Evolutionary conservation across 2,888 invertebrate genomes (phyloP).

Genomic region (Coenonympha arcania): DNA sequence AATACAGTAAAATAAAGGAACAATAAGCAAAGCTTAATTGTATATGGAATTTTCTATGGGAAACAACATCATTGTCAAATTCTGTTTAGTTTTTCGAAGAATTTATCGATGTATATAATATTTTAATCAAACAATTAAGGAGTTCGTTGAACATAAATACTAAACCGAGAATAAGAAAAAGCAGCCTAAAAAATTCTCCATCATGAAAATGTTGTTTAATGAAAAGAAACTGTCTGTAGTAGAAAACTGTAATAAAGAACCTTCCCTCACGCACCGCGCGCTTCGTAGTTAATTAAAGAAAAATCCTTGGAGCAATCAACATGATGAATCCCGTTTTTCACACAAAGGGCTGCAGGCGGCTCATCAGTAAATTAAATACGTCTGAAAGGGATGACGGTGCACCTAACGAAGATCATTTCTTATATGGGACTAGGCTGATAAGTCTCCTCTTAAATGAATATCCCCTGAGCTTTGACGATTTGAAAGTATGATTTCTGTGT

Average conservation of each 20-base stretch:
- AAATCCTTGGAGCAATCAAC: constrained; percentile 17
- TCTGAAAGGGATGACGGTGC: constrained; percentile 4
- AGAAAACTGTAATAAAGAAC: constrained; percentile 6
- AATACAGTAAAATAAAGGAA: too few relatives aligned
- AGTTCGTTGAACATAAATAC: neutral
- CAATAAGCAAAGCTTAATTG: too few relatives aligned
- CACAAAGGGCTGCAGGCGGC: constrained; percentile 10
- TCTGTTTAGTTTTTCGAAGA: too few relatives aligned
- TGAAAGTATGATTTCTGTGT: neutral
- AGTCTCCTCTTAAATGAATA: neutral
- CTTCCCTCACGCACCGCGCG: constrained; percentile 1
- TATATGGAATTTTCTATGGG: too few relatives aligned
- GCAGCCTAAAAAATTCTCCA: neutral
- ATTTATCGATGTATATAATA: too few relatives aligned
- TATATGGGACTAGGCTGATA: neutral
- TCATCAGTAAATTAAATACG: constrained; percentile 17
- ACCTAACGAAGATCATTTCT: constrained; percentile 1
- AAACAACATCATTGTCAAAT: too few relatives aligned
- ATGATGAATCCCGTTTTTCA: constrained; percentile 15
- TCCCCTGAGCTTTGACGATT: neutral
- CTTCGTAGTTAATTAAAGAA: constrained; percentile 21
- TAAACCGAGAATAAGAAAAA: neutral
- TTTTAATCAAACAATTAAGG: too few relatives aligned
- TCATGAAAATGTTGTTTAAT: constrained; percentile 7
- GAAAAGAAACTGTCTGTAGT: constrained; percentile 6